A percentile compares a stretch with the other conserved stretches of the same genome.
phyloP scores from a whole-genome alignment of 53 echinoderm and acorn worm genomes.

The Echinometra lucunter region DNA sequence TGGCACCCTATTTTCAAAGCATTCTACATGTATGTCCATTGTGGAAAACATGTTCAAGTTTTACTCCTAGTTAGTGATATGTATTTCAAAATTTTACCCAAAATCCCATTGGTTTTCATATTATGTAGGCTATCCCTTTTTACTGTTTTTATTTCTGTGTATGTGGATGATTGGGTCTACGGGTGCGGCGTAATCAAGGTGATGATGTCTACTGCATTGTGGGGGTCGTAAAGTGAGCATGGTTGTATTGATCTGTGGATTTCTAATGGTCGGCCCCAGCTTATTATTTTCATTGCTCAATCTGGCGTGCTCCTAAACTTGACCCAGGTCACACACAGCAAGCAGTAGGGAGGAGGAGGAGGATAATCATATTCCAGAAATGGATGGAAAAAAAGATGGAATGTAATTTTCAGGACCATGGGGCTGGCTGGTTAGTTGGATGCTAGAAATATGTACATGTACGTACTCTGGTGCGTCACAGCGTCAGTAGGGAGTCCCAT shows the following conservation, averaged over 20 bases:
- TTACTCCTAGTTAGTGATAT: too few species aligned
- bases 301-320: constrained; percentile 55
- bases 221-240: constrained; percentile 49
- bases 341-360: background rate
- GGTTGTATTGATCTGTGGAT: constrained; percentile 50
- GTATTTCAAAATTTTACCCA: background rate
- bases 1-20: background rate
- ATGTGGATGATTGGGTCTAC: background rate
- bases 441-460: background rate
- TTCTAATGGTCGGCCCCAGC: constrained; percentile 30
- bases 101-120: background rate
- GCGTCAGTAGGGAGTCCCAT: background rate
- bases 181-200: constrained; percentile 1
- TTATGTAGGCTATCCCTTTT: too few species aligned
- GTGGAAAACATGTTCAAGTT: background rate
- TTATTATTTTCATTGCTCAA: constrained; percentile 57
- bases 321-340: constrained; percentile 34
- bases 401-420: constrained; percentile 34
- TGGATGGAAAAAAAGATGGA: constrained; percentile 38
- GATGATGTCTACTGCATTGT: constrained; percentile 55
- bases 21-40: too few species aligned
- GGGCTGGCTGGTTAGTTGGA: background rate
- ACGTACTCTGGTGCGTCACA: background rate
- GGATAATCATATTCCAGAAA: constrained; percentile 47
- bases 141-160: background rate